These are phyloP conservation scores for Alviniconcha strummeri DNA, from an alignment of 2,888 invertebrate species.

Conservation along the genomic window DNA sequence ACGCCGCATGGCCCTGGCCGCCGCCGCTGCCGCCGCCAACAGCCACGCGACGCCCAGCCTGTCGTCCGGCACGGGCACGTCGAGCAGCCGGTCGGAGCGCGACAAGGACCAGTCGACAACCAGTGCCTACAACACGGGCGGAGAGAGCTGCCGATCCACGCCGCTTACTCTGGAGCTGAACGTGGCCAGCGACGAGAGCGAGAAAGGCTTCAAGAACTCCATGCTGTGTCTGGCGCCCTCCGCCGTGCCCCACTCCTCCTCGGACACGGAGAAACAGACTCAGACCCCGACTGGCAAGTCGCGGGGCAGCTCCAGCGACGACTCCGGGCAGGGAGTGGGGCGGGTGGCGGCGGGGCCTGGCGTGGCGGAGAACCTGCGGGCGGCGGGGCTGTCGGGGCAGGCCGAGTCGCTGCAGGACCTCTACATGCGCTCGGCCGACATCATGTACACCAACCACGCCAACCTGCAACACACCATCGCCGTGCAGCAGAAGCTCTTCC, in stretches of 20 bases:
- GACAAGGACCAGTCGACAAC: conserved; percentile 77
- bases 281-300: conserved; percentile 59
- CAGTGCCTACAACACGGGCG: conserved; percentile 81
- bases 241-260: conserved; percentile 48
- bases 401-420: conserved; percentile 66
- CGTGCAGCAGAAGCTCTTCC: conserved; percentile 79
- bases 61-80: conserved; percentile 33
- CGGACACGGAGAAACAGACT: conserved; percentile 70
- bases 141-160: conserved; percentile 83
- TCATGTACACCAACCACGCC: conserved; percentile 83
- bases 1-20: conserved; percentile 20
- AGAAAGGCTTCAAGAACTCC: conserved; percentile 65
- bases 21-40: conserved; percentile 18
- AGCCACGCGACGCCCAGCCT: background rate
- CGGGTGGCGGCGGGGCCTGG: conserved; percentile 32
- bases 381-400: conserved; percentile 36
- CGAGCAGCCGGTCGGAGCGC: conserved; percentile 45
- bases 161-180: conserved; percentile 70
- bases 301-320: conserved; percentile 43
- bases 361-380: conserved; percentile 34
- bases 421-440: conserved; percentile 76
- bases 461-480: conserved; percentile 83
- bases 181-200: conserved; percentile 61
- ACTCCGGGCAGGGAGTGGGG: conserved; percentile 45
- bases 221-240: conserved; percentile 64